Evolutionary conservation across 2,113 vertebrate species (phyloP).

Genomic region (Clarias gariepinus): DNA sequence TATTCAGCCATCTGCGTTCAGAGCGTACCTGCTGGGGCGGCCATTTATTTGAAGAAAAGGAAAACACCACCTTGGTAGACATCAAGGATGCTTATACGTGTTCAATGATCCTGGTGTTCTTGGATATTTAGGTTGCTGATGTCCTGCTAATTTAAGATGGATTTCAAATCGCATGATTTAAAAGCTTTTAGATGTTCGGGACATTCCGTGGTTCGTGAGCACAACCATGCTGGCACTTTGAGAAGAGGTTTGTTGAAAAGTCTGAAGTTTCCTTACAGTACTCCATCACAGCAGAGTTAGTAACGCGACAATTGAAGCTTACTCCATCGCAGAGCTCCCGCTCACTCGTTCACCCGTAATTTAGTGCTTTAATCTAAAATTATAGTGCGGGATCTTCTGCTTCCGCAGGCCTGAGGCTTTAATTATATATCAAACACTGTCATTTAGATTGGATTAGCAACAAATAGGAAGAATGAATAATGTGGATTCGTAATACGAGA

Average conservation of each 20-base stretch:
- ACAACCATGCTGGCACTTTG: not conserved
- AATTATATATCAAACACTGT: not conserved
- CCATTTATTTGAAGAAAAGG: not conserved
- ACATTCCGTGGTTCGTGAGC: not conserved
- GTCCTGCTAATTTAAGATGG: not conserved
- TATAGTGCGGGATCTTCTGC: not conserved
- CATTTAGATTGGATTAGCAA: not conserved
- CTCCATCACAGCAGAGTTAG: not conserved
- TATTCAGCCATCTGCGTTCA: constrained; percentile 60
- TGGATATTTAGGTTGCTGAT: not conserved
- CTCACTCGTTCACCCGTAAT: not conserved
- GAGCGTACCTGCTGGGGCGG: constrained; percentile 53
- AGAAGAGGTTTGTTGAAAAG: not conserved
- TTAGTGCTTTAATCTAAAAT: not conserved
- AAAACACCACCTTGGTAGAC: not conserved
- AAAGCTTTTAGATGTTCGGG: not conserved
- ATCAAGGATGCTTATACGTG: not conserved
- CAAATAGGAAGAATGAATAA: not conserved
- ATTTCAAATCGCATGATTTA: not conserved
- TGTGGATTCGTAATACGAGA: not conserved
- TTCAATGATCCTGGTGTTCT: not conserved
- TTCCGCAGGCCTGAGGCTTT: not conserved
- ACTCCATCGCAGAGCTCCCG: not conserved
- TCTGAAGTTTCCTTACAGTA: not conserved
- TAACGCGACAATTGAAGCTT: not conserved